phyloP scores from a whole-genome alignment of 2,888 invertebrate genomes.

The Rotaria magnacalcarata region DNA sequence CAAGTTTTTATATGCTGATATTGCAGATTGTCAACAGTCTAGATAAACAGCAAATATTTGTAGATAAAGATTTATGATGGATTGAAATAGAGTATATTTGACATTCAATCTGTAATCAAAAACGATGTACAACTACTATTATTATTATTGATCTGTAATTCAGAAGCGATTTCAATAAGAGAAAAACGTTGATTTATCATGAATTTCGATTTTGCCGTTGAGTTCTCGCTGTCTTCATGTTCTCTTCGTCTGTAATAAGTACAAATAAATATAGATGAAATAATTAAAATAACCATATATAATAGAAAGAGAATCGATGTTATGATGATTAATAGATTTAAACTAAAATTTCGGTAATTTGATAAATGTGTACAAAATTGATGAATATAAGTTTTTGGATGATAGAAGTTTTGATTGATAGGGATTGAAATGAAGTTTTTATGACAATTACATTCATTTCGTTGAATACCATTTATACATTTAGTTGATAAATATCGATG shows the following conservation, averaged over 20 bases:
- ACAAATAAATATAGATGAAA: background rate
- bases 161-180: too few relatives aligned
- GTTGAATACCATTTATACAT: background rate
- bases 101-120: too few relatives aligned
- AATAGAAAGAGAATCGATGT: background rate
- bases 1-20: too few relatives aligned
- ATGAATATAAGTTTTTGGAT: background rate
- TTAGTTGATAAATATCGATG: background rate
- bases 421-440: background rate
- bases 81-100: too few relatives aligned
- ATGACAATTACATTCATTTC: background rate
- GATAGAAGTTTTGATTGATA: background rate
- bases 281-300: background rate
- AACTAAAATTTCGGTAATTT: background rate
- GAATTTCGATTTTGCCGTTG: too few relatives aligned
- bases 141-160: too few relatives aligned
- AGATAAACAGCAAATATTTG: too few relatives aligned
- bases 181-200: too few relatives aligned
- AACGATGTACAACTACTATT: too few relatives aligned
- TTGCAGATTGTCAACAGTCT: too few relatives aligned
- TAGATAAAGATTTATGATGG: too few relatives aligned
- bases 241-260: slow-evolving; percentile 4
- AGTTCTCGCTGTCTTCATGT: too few relatives aligned
- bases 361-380: background rate
- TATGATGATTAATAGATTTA: background rate